phyloP scores from a whole-genome alignment of 92 coral and sea anemone species.

The Porites evermanni region DNA sequence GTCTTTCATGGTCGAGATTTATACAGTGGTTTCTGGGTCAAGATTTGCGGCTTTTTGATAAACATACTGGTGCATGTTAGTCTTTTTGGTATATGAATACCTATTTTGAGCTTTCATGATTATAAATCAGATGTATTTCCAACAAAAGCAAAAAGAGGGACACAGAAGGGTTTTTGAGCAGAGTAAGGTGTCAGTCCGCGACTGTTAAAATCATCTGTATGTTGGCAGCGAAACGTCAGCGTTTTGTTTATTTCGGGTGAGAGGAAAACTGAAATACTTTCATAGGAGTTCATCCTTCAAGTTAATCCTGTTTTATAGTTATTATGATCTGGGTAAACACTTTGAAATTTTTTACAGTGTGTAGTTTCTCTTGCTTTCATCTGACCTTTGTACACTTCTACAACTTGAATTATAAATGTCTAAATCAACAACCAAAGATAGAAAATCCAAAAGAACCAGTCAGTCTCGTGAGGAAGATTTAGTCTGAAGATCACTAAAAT shows the following conservation, averaged over 20 bases:
- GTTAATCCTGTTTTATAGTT: not conserved
- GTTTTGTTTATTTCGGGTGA: not conserved
- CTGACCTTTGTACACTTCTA: not conserved
- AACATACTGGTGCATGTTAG: no score
- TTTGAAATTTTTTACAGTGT: not conserved
- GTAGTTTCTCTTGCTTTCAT: not conserved
- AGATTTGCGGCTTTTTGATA: slow-evolving; percentile 8
- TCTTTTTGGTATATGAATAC: no score
- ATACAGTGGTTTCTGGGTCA: not conserved
- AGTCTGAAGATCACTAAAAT: not conserved
- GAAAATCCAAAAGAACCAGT: not conserved
- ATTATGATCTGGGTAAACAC: not conserved
- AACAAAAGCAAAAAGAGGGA: not conserved
- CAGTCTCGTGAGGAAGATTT: not conserved
- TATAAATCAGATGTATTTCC: not conserved
- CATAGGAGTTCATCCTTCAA: not conserved
- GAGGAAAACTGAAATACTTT: not conserved
- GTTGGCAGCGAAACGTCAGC: not conserved
- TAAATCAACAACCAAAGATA: not conserved
- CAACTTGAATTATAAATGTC: not conserved
- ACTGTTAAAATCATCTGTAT: not conserved
- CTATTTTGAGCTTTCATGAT: no score
- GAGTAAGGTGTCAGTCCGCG: no score
- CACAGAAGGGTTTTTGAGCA: not conserved
- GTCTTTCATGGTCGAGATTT: slow-evolving; percentile 38